Conservation (phyloP, 2,797 vertebrate species). For the Falco biarmicus region DNA sequence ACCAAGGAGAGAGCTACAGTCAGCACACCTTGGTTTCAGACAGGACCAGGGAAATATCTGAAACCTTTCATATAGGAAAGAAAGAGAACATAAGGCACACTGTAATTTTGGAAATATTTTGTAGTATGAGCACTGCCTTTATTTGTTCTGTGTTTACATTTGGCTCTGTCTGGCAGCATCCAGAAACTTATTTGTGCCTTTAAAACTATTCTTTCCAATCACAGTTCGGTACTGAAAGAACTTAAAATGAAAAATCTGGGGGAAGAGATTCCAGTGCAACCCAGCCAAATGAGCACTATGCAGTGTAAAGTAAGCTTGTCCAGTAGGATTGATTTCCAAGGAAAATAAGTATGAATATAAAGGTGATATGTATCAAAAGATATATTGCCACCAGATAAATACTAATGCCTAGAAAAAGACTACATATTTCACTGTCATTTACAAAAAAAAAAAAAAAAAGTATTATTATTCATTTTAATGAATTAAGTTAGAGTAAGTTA, state of each 20-base stretch:
- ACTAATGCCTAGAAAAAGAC: not conserved
- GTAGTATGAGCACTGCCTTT: not conserved
- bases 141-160: not conserved
- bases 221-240: not conserved
- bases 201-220: not conserved
- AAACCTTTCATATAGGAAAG: not conserved
- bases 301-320: not conserved
- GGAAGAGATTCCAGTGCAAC: not conserved
- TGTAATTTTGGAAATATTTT: not conserved
- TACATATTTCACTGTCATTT: constrained; percentile 12
- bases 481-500: constrained; percentile 32
- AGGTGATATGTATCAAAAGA: not conserved
- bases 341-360: constrained; percentile 28
- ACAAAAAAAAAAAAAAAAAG: not conserved
- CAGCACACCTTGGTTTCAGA: not conserved
- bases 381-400: not conserved
- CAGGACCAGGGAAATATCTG: not conserved
- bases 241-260: not conserved
- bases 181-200: not conserved
- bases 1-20: not conserved
- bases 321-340: not conserved
- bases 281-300: not conserved
- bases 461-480: not conserved
- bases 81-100: not conserved
- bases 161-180: not conserved